Percentiles rank a stretch among this genome's conserved stretches.
These are phyloP conservation scores for Brachionus koreanus DNA, from an alignment of 1,140 invertebrate genomes.

Conservation along the genomic window DNA sequence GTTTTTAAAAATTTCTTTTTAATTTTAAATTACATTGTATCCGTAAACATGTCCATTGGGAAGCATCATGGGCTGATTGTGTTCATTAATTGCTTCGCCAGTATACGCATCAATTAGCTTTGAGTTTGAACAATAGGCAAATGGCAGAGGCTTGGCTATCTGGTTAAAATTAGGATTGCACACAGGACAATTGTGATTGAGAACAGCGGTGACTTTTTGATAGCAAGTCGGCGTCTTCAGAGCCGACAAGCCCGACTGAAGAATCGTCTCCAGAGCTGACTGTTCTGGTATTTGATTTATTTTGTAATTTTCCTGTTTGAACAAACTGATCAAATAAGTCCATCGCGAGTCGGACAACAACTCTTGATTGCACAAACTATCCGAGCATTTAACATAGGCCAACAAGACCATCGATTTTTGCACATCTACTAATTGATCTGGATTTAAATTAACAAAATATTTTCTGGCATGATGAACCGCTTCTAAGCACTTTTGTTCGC, in stretches of 20 bases:
- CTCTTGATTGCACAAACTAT: conserved; percentile 66
- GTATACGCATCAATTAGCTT: conserved; percentile 85
- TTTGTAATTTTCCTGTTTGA: conserved; percentile 85
- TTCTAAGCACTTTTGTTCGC: conserved; percentile 75
- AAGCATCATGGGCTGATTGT: conserved; percentile 95
- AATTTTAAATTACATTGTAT: no score
- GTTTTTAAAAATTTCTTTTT: no score
- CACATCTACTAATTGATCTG: conserved; percentile 73
- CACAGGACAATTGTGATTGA: conserved; percentile 84
- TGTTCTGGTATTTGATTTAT: conserved; percentile 84
- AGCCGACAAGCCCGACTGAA: conserved; percentile 86
- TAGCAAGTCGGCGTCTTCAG: conserved; percentile 78
- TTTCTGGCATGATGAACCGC: conserved; percentile 90
- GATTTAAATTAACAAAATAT: conserved; percentile 65
- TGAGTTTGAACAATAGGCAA: conserved; percentile 88
- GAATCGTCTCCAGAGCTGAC: conserved; percentile 82
- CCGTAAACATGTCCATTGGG: conserved; percentile 97
- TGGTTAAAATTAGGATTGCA: conserved; percentile 81
- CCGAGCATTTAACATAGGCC: conserved; percentile 78
- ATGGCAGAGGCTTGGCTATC: conserved; percentile 79
- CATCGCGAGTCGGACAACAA: conserved; percentile 69
- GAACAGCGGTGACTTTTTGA: conserved; percentile 51
- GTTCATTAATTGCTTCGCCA: conserved; percentile 86
- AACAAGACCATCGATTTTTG: conserved; percentile 90
- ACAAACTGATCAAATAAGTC: conserved; percentile 79